Base-by-base conservation (phyloP, 2,113 vertebrate genomes). In the Elaphurus davidianus region DNA sequence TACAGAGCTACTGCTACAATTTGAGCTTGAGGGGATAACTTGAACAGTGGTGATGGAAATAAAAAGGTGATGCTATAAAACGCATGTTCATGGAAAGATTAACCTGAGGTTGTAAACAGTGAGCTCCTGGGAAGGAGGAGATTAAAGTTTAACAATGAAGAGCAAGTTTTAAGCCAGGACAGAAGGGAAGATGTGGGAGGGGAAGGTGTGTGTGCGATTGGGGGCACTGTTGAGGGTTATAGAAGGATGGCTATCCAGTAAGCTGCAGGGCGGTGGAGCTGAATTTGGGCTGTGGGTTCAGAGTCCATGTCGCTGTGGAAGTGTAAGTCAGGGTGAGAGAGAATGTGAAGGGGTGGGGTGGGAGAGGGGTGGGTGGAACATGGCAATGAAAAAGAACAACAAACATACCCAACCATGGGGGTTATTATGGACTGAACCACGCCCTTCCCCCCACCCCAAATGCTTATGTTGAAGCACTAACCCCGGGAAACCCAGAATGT, bases 291-390 rank as follows among this genome's bases (percentile, higher is more conserved):
- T 45, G 10, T 8, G 16, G 67, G n/a, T 30, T 36, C 79, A 9
- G 87, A 33, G 71, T 28, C 54, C 33, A 1, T 1, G 54, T 93
- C 0, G 0, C 54, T 30, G 2, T 2, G 2, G 2, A n/a, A 57
- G 71, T 3, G 13, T 87, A 23, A 88, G 6, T 21, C 27, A 21
- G 0, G 1, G 16, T 1, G 6, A 40, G 33, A 25, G 2, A 30
- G 16, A 86, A 82, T 8, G 27, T 21, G 45, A 16, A 12, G 17
- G 15, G 6, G 52, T 4, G 8, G 1, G 0, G 10, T 52, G 21
- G 3, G 11, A n/a, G n/a, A 12, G 17, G 15, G 6, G 10, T 52
- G 21, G 3, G 11, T 57, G 12, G 45, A 12, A 36, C 3, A 19
- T 5, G n/a, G 27, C 64, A 33, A 10, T 21, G 30, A 45, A 33